Conservation (phyloP, 2,797 vertebrate genomes). For the Parauchenoglanis ngamensis region DNA sequence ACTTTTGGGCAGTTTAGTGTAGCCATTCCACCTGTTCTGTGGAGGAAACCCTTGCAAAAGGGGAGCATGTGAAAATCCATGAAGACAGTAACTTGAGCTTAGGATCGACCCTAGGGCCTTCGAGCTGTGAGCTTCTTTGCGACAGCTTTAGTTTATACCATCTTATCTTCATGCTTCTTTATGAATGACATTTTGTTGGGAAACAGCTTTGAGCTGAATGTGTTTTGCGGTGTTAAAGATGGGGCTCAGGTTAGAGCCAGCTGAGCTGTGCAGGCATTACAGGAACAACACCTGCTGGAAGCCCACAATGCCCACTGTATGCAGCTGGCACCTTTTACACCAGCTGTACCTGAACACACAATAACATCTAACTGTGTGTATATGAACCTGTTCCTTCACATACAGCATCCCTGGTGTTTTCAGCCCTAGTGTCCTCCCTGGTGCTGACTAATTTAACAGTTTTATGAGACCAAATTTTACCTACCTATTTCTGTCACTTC, state of each 20-base stretch:
- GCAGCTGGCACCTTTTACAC: slow-evolving; percentile 12
- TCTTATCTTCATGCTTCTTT: background rate
- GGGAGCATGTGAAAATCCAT: background rate
- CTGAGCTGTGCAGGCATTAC: background rate
- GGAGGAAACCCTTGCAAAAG: background rate
- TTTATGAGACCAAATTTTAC: background rate
- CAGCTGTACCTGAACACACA: slow-evolving; percentile 1
- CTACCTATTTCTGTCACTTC: background rate
- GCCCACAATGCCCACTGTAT: background rate
- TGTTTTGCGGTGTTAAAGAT: background rate
- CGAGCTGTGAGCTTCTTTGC: background rate
- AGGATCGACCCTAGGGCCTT: background rate
- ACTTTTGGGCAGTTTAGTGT: background rate
- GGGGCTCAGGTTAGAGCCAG: background rate
- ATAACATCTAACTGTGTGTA: background rate
- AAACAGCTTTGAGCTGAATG: background rate
- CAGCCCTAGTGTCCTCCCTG: background rate
- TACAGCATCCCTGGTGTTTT: background rate
- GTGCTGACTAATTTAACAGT: background rate
- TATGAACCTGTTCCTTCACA: background rate
- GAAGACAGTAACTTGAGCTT: background rate
- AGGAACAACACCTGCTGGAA: slow-evolving; percentile 18
- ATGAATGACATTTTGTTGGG: background rate
- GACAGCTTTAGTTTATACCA: background rate
- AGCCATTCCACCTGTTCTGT: background rate